Evolutionary conservation across 2,888 invertebrate genomes (phyloP).

Genomic region (Autographa pulchrina): DNA sequence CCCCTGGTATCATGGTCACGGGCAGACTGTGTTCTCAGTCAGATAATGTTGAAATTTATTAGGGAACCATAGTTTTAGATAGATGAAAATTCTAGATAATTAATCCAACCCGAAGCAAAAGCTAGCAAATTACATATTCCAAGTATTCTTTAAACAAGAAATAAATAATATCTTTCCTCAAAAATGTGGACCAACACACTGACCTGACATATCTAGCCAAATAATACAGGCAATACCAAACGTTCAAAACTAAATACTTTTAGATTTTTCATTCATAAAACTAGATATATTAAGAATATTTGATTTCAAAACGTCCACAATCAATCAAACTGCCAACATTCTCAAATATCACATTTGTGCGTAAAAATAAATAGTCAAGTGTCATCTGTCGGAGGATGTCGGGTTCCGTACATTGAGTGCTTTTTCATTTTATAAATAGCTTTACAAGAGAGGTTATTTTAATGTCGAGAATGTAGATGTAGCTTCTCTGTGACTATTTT

Average conservation of each 20-base stretch:
- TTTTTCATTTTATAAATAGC: constrained; percentile 5
- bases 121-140: not conserved
- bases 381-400: not conserved
- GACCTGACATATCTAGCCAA: constrained; percentile 25
- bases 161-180: not conserved
- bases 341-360: constrained; percentile 54
- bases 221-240: constrained; percentile 3
- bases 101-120: too few species aligned
- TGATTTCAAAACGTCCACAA: constrained; percentile 50
- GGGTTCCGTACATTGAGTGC: constrained; percentile 29
- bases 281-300: constrained; percentile 47
- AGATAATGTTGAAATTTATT: too few species aligned
- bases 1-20: too few species aligned
- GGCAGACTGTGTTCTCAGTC: too few species aligned
- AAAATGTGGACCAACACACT: constrained; percentile 11
- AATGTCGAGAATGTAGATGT: not conserved
- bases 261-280: constrained; percentile 58
- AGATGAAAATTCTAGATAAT: too few species aligned
- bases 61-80: too few species aligned
- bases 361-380: constrained; percentile 51
- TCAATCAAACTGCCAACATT: constrained; percentile 53
- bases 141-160: not conserved
- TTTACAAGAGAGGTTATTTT: not conserved
- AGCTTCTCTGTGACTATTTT: constrained; percentile 5
- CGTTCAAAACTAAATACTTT: constrained; percentile 20